These are phyloP conservation scores for Naso thynnoides DNA, from an alignment of 2,797 vertebrate genomes.

Conservation along the genomic window DNA sequence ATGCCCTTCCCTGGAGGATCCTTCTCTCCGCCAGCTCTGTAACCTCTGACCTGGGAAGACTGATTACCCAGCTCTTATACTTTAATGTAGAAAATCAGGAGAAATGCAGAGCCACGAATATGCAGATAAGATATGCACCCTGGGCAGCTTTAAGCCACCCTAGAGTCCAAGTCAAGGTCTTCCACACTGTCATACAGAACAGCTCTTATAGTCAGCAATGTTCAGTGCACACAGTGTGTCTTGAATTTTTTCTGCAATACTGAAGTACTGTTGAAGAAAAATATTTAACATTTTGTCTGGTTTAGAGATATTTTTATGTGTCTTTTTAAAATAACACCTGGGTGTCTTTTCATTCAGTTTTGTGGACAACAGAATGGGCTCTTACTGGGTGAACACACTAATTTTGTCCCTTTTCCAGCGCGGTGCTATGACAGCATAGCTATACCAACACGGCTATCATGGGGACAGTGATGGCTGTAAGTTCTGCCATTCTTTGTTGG, in stretches of 20 bases:
- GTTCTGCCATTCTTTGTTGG: no score
- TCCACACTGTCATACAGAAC: constrained; percentile 43
- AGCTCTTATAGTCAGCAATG: constrained; percentile 61
- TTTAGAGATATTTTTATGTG: constrained; percentile 6
- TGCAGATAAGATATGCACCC: constrained; percentile 75
- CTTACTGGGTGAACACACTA: no score
- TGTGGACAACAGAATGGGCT: not conserved
- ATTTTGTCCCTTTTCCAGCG: no score
- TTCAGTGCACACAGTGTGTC: constrained; percentile 29
- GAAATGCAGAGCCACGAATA: constrained; percentile 76
- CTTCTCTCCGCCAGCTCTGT: constrained; percentile 60
- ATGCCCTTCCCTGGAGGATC: constrained; percentile 71
- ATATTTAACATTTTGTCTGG: constrained; percentile 1
- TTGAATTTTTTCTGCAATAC: constrained; percentile 16
- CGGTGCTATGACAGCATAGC: no score
- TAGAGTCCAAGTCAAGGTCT: constrained; percentile 75
- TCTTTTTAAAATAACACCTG: constrained; percentile 4
- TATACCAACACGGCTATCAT: no score
- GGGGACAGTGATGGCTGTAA: no score
- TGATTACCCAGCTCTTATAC: constrained; percentile 73
- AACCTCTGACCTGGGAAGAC: constrained; percentile 72
- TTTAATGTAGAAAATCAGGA: constrained; percentile 73
- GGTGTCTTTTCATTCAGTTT: not conserved
- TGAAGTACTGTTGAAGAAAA: constrained; percentile 2
- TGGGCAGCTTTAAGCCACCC: constrained; percentile 55